Evolutionary conservation across 2,797 vertebrate species (phyloP).

Genomic region (Labroides dimidiatus): DNA sequence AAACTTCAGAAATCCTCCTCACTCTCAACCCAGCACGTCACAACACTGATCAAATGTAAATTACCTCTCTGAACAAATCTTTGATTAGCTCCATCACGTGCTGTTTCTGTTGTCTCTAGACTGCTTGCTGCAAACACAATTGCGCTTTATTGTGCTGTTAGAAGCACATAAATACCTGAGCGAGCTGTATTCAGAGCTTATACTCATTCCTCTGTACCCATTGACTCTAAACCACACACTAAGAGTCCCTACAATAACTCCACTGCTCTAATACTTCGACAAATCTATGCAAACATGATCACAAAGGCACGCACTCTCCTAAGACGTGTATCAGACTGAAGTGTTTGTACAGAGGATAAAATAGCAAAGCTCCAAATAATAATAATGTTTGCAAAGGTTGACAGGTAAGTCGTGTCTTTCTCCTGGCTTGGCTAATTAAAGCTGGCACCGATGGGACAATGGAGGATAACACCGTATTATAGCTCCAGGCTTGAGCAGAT

Average conservation of each 20-base stretch:
- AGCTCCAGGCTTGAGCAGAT: conserved; percentile 75
- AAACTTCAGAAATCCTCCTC: conserved; percentile 67
- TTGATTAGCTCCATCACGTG: conserved; percentile 65
- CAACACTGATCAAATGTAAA: conserved; percentile 72
- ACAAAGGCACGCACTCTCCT: conserved; percentile 34
- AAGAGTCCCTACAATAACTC: conserved; percentile 17
- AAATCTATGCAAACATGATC: conserved; percentile 48
- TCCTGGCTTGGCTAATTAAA: conserved; percentile 78
- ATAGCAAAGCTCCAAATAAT: conserved; percentile 68
- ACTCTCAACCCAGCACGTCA: conserved; percentile 58
- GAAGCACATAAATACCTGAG: conserved; percentile 34
- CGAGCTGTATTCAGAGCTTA: background rate
- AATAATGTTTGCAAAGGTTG: conserved; percentile 76
- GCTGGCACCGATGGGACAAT: conserved; percentile 63
- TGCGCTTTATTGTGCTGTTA: conserved; percentile 26
- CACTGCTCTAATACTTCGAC: background rate
- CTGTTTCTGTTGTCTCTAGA: conserved; percentile 54
- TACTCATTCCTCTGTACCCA: background rate
- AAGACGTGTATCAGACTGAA: conserved; percentile 39
- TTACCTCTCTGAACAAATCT: conserved; percentile 64
- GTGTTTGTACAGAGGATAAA: conserved; percentile 66
- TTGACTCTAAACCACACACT: conserved; percentile 12
- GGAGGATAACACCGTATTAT: conserved; percentile 51
- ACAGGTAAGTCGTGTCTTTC: conserved; percentile 74
- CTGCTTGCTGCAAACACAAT: conserved; percentile 43